phyloP scores from a whole-genome alignment of 1,140 invertebrate genomes.

The Asbolus verrucosus region DNA sequence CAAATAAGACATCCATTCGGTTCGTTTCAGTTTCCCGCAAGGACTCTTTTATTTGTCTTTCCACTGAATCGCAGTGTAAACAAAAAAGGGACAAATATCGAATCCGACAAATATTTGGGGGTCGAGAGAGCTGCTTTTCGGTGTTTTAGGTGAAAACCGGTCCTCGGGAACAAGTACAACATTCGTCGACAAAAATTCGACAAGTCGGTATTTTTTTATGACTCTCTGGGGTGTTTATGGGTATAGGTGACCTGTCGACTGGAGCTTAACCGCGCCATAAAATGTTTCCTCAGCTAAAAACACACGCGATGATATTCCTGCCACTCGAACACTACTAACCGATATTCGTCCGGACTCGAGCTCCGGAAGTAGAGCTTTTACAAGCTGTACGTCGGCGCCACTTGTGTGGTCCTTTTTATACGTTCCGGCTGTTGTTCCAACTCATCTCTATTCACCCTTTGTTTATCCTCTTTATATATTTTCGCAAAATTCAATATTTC shows the following conservation, averaged over 20 bases:
- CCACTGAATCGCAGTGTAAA: conserved; percentile 29
- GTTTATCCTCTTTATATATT: conserved; percentile 17
- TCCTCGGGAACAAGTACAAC: conserved; percentile 3
- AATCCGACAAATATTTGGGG: conserved; percentile 16
- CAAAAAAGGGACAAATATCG: conserved; percentile 28
- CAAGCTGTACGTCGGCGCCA: conserved; percentile 7
- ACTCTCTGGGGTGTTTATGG: conserved; percentile 27
- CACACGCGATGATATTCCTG: conserved; percentile 1
- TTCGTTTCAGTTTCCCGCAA: conserved; percentile 29
- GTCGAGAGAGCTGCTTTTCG: neutral
- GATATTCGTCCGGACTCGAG: conserved; percentile 22
- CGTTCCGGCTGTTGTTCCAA: conserved; percentile 7
- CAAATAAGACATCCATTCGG: conserved; percentile 21
- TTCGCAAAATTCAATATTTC: conserved; percentile 28
- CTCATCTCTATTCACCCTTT: conserved; percentile 30
- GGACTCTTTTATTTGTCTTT: conserved; percentile 14
- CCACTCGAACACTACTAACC: conserved; percentile 10
- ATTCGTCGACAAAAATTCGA: conserved; percentile 29
- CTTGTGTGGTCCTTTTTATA: conserved; percentile 10
- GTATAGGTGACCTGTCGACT: conserved; percentile 25
- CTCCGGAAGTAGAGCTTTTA: conserved; percentile 7
- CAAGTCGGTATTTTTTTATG: conserved; percentile 35
- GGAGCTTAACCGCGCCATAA: conserved; percentile 28
- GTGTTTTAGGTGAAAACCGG: conserved; percentile 9
- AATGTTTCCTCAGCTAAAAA: conserved; percentile 22